Percentiles rank a stretch among this genome's conserved stretches.
Conservation (phyloP, 92 coral and sea anemone species). For the Nematostella vectensis region DNA sequence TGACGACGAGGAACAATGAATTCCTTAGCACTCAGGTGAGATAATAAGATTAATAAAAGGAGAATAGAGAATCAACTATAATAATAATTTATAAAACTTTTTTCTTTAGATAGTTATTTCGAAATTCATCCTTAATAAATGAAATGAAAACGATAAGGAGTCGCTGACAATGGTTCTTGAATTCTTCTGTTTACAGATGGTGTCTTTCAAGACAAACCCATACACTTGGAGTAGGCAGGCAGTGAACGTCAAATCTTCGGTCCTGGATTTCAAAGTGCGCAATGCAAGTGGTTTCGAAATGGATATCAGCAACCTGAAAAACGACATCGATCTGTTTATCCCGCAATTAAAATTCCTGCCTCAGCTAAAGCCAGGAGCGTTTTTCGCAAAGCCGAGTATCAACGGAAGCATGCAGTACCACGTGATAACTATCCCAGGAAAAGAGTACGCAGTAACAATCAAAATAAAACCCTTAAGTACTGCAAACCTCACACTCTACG, state of each 20-base stretch:
- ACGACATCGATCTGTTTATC: slow-evolving; percentile 45
- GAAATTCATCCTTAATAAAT: too few relatives aligned
- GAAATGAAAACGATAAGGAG: too few relatives aligned
- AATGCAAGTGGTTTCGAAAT: slow-evolving; percentile 42
- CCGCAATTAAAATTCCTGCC: slow-evolving; percentile 16
- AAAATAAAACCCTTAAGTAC: slow-evolving; percentile 28
- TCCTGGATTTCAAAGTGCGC: slow-evolving; percentile 62
- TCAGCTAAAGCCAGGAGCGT: background rate
- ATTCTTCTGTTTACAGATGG: slow-evolving; percentile 28
- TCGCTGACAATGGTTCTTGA: too few relatives aligned
- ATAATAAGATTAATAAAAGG: too few relatives aligned
- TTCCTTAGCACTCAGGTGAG: slow-evolving; percentile 59
- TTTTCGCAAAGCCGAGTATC: slow-evolving; percentile 54
- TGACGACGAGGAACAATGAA: slow-evolving; percentile 3
- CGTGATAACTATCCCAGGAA: slow-evolving; percentile 51
- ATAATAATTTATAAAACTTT: too few relatives aligned
- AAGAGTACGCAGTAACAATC: slow-evolving; percentile 52
- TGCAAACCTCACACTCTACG: slow-evolving; percentile 39
- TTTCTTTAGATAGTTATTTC: too few relatives aligned
- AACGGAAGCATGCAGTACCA: slow-evolving; percentile 76
- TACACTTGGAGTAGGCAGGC: slow-evolving; percentile 79
- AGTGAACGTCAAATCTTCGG: slow-evolving; percentile 49
- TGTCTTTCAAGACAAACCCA: slow-evolving; percentile 53
- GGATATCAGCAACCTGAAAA: slow-evolving; percentile 34
- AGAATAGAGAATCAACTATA: background rate